Evolutionary conservation across 2,113 vertebrate genomes (phyloP), one percentile per base, ranked within the genome.

Genomic region (Ophthalmotilapia sp.): DNA sequence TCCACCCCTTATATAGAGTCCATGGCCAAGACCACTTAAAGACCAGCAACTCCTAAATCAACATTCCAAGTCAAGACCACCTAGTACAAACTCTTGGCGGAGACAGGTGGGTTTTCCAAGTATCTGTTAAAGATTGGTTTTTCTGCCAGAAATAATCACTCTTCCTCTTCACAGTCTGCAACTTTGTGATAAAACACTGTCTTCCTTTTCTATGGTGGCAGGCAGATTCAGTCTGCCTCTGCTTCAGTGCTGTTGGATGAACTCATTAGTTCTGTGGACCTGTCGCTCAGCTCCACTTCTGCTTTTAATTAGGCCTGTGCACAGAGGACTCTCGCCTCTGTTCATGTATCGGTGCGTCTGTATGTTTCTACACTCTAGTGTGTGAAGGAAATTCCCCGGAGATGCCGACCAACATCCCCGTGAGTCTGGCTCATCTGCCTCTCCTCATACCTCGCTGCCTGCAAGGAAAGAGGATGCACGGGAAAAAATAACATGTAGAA

Each of bases 281-380:
- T 42, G 49, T 87, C 89, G 62, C 88, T 88, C 91, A 90, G 90
- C 68, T 92, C 93, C 88, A 87, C 80, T 94, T 91, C 84, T 85
- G 80, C 54, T 82, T 82, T 83, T 94, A 95, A 95, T 93, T 91
- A 94, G 93, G 81, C 45, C 89, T 65, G 62, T 36, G 87, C 94
- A 90, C 93, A 90, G 83, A 90, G 91, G 92, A 94, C 87, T n/a
- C 21, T 33, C 53, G 11, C 23, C 80, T 79, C 62, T 54, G 56
- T 2, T 40, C 60, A 5, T 1, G 83, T 49, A 49, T 77, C 1
- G 49, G 23, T 29, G 31, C 15, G 8, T 40, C 29, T 81, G 40
- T 42, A 49, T 79, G 80, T 42, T 51, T 65, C 70, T 65, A 19
- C 33, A 79, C 36, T 29, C 31, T 31, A 31, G 6, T 17, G 15